These are phyloP conservation scores for Aythya fuligula DNA, from an alignment of 2,797 vertebrate species.

Conservation along the genomic window DNA sequence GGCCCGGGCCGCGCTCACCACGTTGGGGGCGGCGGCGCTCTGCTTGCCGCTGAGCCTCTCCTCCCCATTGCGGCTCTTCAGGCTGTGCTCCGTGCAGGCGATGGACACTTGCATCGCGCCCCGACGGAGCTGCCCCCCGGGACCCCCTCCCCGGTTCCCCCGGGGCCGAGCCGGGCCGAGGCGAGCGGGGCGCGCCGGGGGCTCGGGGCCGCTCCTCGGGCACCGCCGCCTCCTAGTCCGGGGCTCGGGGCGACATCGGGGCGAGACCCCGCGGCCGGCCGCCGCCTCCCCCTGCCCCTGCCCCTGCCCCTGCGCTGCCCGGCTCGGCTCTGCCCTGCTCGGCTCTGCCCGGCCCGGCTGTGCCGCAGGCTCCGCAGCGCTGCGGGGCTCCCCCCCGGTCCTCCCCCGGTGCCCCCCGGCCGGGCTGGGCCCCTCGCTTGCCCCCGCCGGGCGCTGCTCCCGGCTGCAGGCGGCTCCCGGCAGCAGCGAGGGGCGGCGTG, in stretches of 20 bases:
- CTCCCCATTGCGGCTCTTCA: slow-evolving; percentile 96
- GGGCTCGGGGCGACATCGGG: too few species aligned
- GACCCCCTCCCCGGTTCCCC: background rate
- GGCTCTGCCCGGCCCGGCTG: too few species aligned
- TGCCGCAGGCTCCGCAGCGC: background rate
- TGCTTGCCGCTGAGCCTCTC: slow-evolving; percentile 92
- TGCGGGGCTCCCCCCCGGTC: background rate
- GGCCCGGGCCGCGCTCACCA: slow-evolving; percentile 94
- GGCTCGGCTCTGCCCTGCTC: background rate
- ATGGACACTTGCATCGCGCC: slow-evolving; percentile 98
- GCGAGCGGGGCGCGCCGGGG: background rate
- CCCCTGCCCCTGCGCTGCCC: too few species aligned
- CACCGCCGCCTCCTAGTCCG: too few species aligned
- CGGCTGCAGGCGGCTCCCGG: too few species aligned
- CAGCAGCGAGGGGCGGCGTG: too few species aligned
- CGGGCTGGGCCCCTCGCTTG: background rate
- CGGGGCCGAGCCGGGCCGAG: background rate
- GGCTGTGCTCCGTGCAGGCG: slow-evolving; percentile 97
- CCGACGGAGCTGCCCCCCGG: background rate
- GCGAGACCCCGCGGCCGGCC: too few species aligned
- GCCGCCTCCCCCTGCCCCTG: too few species aligned
- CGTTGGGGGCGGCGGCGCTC: slow-evolving; percentile 89
- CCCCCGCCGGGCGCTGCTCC: background rate
- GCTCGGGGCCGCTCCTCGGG: background rate
- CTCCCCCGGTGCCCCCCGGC: background rate